phyloP scores from a whole-genome alignment of 2,888 invertebrate species.

The Rhagium mordax region DNA sequence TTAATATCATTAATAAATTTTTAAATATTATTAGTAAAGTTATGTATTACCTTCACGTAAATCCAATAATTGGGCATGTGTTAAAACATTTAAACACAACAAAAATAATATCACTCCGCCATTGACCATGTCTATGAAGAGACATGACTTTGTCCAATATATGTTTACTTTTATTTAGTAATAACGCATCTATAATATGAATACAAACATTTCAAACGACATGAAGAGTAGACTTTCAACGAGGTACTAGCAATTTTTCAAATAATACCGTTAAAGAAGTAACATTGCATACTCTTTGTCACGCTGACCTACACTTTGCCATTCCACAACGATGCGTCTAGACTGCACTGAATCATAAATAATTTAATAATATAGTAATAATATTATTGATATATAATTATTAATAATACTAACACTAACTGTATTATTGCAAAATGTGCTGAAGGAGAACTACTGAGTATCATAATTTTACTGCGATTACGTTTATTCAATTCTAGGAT shows the following conservation, averaged over 20 bases:
- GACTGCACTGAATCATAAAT: conserved; percentile 3
- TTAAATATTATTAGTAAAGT: too few species aligned
- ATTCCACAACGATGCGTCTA: conserved; percentile 11
- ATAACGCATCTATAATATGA: background rate
- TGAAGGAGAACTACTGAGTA: too few species aligned
- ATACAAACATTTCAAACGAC: background rate
- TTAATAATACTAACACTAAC: too few species aligned
- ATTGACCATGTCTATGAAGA: conserved; percentile 30
- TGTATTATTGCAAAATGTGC: too few species aligned
- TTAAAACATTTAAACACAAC: conserved; percentile 4
- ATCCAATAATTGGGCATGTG: background rate
- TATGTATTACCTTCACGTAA: conserved; percentile 15
- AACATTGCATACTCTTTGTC: conserved; percentile 23
- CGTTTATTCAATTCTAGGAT: too few species aligned
- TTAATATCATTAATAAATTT: too few species aligned
- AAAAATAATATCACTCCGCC: conserved; percentile 16
- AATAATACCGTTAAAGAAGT: conserved; percentile 30
- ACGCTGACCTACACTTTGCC: conserved; percentile 31
- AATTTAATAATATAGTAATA: background rate
- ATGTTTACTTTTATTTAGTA: conserved; percentile 1
- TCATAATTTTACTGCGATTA: too few species aligned
- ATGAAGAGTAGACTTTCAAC: conserved; percentile 6
- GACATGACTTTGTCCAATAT: conserved; percentile 20
- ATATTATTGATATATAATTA: background rate
- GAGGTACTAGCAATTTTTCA: conserved; percentile 19